Evolutionary conservation across 37 sponge, comb jelly and placozoan genomes (phyloP), one percentile per base, ranked within the genome.

Genomic region (Tethya wilhelma): DNA sequence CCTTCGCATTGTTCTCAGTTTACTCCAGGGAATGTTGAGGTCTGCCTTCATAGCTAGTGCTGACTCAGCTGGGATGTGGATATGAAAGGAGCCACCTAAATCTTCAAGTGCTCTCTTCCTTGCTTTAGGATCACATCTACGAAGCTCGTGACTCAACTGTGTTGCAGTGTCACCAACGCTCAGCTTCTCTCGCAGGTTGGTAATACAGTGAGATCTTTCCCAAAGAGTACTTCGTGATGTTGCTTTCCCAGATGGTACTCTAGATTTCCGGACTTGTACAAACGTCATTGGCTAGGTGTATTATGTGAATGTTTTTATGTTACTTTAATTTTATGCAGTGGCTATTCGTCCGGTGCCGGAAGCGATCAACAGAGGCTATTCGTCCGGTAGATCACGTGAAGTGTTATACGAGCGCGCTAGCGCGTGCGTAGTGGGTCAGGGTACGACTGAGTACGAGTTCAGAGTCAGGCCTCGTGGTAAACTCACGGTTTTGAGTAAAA

Each of bases 31-130:
- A 2, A 83, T 11, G 4, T 7, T 1, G 8, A 83, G 75, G 39
- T 83, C 67, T 42, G 83, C 74, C 31, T 83, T 83, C 56, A 83
- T 59, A 19, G 83, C 83, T 1, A 83, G 67, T 33, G 39, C 46
- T 2, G 45, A 38, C n/a, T 83, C 64, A 2, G 66, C 45, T 59
- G 83, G 73, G 38, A 80, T 80, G 4, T 34, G 31, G 2, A 80
- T 36, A 12, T 31, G 68, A 58, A 80, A 31, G 31, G 56, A 31
- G 9, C 39, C 67, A 36, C 39, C 9, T 20, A 63, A 11, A 7
- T 53, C 44, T 29, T 58, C 30, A 38, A 69, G 14, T 23, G 44
- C 8, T 5, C 5, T 33, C 38, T 59, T 37, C 57, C 76, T 23
- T n/a, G n/a, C n/a, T n/a, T n/a, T n/a, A n/a, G n/a, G n/a, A n/a